These are phyloP conservation scores for Passer domesticus DNA, from an alignment of 2,113 vertebrate genomes.

Conservation along the genomic window DNA sequence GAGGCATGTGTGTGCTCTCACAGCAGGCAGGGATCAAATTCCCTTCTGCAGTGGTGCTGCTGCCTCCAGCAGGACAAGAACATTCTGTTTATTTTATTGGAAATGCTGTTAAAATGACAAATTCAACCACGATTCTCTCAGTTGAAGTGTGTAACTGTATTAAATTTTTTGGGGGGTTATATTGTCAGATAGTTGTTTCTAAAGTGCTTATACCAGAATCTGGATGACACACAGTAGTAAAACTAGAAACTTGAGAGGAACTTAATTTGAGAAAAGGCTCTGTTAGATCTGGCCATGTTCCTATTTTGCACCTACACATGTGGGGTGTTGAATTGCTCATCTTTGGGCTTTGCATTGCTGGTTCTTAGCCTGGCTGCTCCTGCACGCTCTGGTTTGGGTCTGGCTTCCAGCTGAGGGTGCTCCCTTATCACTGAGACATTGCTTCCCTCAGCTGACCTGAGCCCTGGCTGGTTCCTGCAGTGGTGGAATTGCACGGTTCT, in stretches of 20 bases:
- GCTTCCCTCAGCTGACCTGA: background rate
- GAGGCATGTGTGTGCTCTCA: fast-evolving
- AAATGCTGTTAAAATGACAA: background rate
- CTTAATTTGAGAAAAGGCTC: background rate
- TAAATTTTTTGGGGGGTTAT: background rate
- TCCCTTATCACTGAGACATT: background rate
- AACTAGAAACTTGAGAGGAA: background rate
- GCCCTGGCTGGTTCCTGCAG: background rate
- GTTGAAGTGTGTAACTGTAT: background rate
- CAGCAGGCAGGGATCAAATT: background rate
- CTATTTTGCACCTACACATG: constrained; percentile 58
- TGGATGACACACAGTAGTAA: background rate
- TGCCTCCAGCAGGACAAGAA: background rate
- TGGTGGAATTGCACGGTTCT: background rate
- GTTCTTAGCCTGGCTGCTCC: background rate
- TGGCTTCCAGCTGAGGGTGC: background rate
- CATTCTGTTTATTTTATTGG: background rate
- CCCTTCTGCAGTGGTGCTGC: background rate
- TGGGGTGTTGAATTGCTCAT: background rate
- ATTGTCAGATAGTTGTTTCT: background rate
- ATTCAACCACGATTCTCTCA: background rate
- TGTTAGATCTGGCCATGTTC: background rate
- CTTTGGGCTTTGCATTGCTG: background rate
- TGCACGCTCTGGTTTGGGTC: background rate
- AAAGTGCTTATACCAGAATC: background rate